Conservation (phyloP, 1,140 invertebrate genomes). For the Hirudo medicinalis region DNA sequence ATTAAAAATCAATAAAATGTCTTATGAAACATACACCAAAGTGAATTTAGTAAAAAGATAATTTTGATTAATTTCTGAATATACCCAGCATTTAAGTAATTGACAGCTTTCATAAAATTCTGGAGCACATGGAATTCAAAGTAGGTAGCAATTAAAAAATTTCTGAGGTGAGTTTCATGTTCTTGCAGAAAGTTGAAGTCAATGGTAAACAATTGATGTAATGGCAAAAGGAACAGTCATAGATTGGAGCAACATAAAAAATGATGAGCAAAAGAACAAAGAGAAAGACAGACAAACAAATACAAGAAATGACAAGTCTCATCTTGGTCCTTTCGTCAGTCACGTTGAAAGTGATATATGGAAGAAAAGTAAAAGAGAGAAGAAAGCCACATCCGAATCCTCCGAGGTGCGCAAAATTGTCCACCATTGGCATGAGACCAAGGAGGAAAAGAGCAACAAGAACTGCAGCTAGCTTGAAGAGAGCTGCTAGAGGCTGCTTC, state of each 20-base stretch:
- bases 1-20: no score
- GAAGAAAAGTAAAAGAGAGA: conserved; percentile 72
- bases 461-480: conserved; percentile 14
- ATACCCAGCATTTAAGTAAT: no score
- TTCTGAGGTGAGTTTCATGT: conserved; percentile 61
- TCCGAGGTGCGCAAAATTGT: conserved; percentile 87
- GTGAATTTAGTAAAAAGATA: no score
- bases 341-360: conserved; percentile 40
- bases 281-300: conserved; percentile 52
- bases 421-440: conserved; percentile 50
- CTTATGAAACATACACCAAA: no score
- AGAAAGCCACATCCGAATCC: conserved; percentile 83
- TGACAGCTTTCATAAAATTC: no score
- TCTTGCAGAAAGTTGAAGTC: conserved; percentile 75
- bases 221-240: conserved; percentile 73
- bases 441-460: conserved; percentile 1
- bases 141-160: neutral
- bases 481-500: conserved; percentile 7
- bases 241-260: conserved; percentile 76
- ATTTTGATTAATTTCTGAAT: no score
- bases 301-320: conserved; percentile 59
- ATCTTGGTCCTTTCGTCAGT: conserved; percentile 50
- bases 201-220: conserved; percentile 86
- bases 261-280: conserved; percentile 54
- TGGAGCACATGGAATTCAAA: no score